Evolutionary conservation across 2,113 vertebrate genomes (phyloP).

Genomic region (Saguinus midas): DNA sequence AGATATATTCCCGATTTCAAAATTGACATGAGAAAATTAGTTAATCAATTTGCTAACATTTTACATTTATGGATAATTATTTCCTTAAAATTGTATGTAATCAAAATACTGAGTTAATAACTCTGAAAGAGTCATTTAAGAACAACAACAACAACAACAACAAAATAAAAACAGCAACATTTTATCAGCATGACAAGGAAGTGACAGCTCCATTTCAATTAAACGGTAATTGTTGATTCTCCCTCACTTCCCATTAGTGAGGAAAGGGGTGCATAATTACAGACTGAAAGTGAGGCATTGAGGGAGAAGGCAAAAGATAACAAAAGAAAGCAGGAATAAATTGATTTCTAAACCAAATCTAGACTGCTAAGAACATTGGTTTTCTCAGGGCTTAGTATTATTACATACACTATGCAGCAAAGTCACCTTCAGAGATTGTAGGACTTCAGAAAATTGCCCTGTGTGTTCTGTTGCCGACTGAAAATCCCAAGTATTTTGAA

Average conservation of each 20-base stretch:
- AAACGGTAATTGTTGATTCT: neutral
- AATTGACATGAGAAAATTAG: neutral
- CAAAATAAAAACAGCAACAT: neutral
- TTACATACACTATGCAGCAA: neutral
- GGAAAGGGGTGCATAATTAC: neutral
- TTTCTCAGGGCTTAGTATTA: neutral
- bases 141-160: neutral
- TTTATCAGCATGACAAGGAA: neutral
- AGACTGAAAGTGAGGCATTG: neutral
- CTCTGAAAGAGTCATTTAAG: neutral
- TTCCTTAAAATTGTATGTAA: neutral
- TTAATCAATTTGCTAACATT: neutral
- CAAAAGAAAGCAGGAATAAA: neutral
- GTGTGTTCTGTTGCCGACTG: neutral
- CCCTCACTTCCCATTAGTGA: neutral
- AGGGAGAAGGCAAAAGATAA: constrained; percentile 46
- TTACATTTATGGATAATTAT: neutral
- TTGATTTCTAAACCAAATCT: constrained; percentile 29
- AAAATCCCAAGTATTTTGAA: neutral
- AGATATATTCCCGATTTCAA: neutral
- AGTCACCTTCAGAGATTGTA: neutral
- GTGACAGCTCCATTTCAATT: neutral
- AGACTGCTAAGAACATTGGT: neutral
- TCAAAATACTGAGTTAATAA: neutral
- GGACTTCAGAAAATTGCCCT: neutral